These are phyloP conservation scores for Macaria liturata DNA, from an alignment of 2,888 invertebrate genomes.

Conservation along the genomic window DNA sequence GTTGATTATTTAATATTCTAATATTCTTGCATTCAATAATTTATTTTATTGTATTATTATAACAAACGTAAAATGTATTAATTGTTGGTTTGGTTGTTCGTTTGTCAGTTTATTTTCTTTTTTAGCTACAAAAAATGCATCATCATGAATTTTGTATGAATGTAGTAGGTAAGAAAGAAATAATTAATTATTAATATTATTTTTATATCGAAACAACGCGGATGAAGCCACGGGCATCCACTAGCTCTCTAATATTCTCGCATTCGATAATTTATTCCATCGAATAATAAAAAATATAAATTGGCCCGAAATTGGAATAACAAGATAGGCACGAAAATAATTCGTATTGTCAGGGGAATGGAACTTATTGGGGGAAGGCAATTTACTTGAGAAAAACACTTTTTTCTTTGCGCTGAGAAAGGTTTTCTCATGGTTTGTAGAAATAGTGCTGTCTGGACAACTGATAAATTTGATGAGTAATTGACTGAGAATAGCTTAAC, in stretches of 20 bases:
- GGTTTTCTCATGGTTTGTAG: conserved; percentile 27
- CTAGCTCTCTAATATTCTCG: conserved; percentile 30
- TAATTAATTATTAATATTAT: too few species aligned
- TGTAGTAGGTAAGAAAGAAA: too few species aligned
- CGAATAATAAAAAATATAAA: conserved; percentile 52
- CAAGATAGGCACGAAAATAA: conserved; percentile 69
- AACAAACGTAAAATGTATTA: too few species aligned
- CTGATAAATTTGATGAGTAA: conserved; percentile 18
- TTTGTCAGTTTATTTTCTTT: too few species aligned
- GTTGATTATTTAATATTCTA: conserved; percentile 49
- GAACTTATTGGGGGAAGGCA: conserved; percentile 69
- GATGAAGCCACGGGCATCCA: too few species aligned
- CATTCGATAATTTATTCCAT: conserved; percentile 43
- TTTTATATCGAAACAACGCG: too few species aligned
- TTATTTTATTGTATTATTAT: conserved; percentile 32
- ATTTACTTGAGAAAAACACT: conserved; percentile 57
- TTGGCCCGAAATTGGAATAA: conserved; percentile 68
- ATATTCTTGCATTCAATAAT: conserved; percentile 46
- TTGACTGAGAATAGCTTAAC: conserved; percentile 21
- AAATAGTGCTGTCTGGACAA: conserved; percentile 31
- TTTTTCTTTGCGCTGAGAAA: conserved; percentile 40
- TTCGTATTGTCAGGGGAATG: conserved; percentile 70
- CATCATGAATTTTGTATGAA: too few species aligned
- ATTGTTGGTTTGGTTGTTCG: too few species aligned
- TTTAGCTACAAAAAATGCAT: too few species aligned